Evolutionary conservation across 2,888 invertebrate genomes (phyloP), one percentile per base, ranked within the genome.

Genomic region (Conops quadrifasciatus): DNA sequence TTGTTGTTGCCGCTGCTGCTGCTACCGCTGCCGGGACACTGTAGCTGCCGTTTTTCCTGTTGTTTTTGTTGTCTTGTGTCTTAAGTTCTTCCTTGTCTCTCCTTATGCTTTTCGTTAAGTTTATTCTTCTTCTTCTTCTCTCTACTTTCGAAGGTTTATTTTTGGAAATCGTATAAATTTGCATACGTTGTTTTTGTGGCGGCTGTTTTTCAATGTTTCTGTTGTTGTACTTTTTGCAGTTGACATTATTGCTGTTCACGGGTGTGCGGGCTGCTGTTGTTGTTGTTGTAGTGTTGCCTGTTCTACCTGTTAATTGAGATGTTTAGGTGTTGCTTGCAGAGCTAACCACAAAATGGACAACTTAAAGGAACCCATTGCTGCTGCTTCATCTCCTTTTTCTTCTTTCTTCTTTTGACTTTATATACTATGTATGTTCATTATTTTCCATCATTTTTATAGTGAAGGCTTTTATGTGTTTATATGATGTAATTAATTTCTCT

Each of bases 21-120:
- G 72, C 71, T 75, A 75, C 78, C 78, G 79, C 77, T 78, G 78
- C 72, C 72, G 75, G 75, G 78, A 79, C 79, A 78, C 79, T 49
- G 36, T 36, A 7, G 49, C 9, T 36, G 36, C 5, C 19, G 58
- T 36, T 45, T 45, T 67, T n/a, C n/a, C n/a, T n/a, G n/a, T n/a
- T n/a, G n/a, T n/a, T n/a, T n/a, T 36, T 43, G 49, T 51, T 47
- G 49, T 49, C 21, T 65, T 49, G 47, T 28, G 28, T 47, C 30
- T 28, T 65, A 65, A 65, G 51, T 65, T 65, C 53, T 36, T n/a
- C n/a, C n/a, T n/a, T n/a, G n/a, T 43, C 30, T n/a, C 24, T 64
- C n/a, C 3, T 28, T 47, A 47, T 62, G 36, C 7, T 2, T 11
- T 13, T 58, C 56, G 62, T 59, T 67, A n/a, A n/a, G 7, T 26